A percentile compares a stretch with the other conserved stretches of the same genome.
Evolutionary conservation across 1,140 invertebrate genomes (phyloP).

Genomic region (Oncopeltus fasciatus): DNA sequence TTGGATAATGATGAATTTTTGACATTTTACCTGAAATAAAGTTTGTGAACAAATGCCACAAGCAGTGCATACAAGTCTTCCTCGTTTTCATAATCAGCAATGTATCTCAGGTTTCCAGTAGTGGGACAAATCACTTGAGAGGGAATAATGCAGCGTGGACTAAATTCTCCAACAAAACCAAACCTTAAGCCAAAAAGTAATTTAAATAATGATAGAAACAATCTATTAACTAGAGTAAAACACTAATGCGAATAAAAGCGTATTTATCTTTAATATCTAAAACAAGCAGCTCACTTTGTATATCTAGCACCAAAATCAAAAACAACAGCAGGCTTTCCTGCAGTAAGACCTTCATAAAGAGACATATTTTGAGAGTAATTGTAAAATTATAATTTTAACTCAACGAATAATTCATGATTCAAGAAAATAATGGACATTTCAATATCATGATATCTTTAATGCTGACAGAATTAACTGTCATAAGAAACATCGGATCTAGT

Average conservation of each 20-base stretch:
- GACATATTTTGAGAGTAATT: constrained; percentile 16
- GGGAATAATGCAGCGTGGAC: constrained; percentile 73
- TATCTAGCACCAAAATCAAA: constrained; percentile 83
- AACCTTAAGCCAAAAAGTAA: constrained; percentile 42
- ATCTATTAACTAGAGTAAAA: no score
- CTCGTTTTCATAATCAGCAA: constrained; percentile 55
- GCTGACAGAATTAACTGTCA: no score
- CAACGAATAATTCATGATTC: no score
- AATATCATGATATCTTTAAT: no score
- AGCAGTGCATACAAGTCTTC: constrained; percentile 71
- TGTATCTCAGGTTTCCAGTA: constrained; percentile 42
- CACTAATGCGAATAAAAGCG: neutral
- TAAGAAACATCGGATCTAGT: no score
- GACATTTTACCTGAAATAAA: constrained; percentile 90
- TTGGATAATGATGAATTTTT: no score
- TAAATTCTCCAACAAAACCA: constrained; percentile 77
- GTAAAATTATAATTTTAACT: no score
- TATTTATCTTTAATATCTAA: neutral
- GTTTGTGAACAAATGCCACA: constrained; percentile 71
- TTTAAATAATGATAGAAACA: no score
- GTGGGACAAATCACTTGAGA: constrained; percentile 56
- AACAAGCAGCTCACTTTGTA: constrained; percentile 59
- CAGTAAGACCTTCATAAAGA: constrained; percentile 16
- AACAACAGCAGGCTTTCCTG: constrained; percentile 42
- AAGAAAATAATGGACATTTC: no score